Evolutionary conservation across 2,888 invertebrate genomes (phyloP).

Genomic region (Xestia xanthographa): DNA sequence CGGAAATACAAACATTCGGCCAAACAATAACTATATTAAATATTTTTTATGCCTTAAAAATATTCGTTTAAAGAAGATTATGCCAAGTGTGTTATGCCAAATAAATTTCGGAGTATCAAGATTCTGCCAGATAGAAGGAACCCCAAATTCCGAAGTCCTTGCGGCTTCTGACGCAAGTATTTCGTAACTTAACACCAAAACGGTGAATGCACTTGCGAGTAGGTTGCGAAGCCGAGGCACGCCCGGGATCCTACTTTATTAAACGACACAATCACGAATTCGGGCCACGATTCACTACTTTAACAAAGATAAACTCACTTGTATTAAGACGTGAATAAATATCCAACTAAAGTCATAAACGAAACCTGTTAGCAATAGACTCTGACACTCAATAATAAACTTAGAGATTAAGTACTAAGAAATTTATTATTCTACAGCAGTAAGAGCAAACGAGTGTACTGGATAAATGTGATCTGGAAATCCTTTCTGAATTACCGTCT

Average conservation of each 20-base stretch:
- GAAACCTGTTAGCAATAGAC: conserved; percentile 55
- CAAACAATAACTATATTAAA: no score
- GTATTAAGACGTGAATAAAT: conserved; percentile 70
- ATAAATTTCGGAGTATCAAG: no score
- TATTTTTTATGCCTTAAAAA: no score
- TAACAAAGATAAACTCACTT: conserved; percentile 80
- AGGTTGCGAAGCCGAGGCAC: conserved; percentile 75
- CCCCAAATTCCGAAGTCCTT: conserved; percentile 68
- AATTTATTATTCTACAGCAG: conserved; percentile 76
- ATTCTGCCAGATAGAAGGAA: no score
- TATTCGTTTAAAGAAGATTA: no score
- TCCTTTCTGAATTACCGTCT: conserved; percentile 93
- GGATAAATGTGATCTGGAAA: conserved; percentile 97
- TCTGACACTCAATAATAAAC: conserved; percentile 39
- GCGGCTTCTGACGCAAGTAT: conserved; percentile 76
- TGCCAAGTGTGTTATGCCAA: no score
- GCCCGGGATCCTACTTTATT: conserved; percentile 80
- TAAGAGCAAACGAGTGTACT: conserved; percentile 96
- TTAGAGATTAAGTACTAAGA: not conserved
- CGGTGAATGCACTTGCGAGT: conserved; percentile 82
- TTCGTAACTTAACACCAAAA: conserved; percentile 79
- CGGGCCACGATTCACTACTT: conserved; percentile 82
- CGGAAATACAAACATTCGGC: no score
- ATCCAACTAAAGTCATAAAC: conserved; percentile 56
- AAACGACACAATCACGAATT: conserved; percentile 86